Evolutionary conservation across 2,113 vertebrate genomes (phyloP).

Genomic region (Hoplias malabaricus): DNA sequence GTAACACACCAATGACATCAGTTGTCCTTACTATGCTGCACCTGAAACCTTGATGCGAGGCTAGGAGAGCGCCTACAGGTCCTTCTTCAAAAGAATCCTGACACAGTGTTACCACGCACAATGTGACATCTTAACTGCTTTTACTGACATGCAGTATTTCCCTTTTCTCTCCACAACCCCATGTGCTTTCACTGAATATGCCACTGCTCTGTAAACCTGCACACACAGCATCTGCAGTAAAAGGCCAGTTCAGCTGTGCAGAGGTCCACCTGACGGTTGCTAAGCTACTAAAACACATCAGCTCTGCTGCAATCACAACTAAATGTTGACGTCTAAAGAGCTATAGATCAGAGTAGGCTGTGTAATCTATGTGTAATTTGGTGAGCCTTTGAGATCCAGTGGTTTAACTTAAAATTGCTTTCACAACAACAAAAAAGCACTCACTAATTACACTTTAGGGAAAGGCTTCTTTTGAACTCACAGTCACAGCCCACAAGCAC

Average conservation of each 20-base stretch:
- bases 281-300: background rate
- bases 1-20: too few species aligned
- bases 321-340: background rate
- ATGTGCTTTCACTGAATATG: too few species aligned
- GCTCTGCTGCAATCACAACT: background rate
- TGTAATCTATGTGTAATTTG: background rate
- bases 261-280: background rate
- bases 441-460: background rate
- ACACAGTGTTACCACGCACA: background rate
- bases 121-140: background rate
- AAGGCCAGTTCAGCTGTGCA: background rate
- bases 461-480: background rate
- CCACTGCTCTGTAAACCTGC: background rate
- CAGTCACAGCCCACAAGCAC: background rate
- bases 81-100: too few species aligned
- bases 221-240: background rate
- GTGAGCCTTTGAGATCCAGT: background rate
- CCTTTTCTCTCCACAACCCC: too few species aligned
- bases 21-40: too few species aligned
- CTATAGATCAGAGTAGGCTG: background rate
- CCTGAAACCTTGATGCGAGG: too few species aligned
- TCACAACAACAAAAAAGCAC: background rate
- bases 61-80: too few species aligned
- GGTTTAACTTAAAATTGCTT: background rate
- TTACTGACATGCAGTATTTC: background rate